Percentiles rank a stretch among this genome's conserved stretches.
phyloP scores from a whole-genome alignment of 2,113 vertebrate species.

The Apteryx mantelli region DNA sequence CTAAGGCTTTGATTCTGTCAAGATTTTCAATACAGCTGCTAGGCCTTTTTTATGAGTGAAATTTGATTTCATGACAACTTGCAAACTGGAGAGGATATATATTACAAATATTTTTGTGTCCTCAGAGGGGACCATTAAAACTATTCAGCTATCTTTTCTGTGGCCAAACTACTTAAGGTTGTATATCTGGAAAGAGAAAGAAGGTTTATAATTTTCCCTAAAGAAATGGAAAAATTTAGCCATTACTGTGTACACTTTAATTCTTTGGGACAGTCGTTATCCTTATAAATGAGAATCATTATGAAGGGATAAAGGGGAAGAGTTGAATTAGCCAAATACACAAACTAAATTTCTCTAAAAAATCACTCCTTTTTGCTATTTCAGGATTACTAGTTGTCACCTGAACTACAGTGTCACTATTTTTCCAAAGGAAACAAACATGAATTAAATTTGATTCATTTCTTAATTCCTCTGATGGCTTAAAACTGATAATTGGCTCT shows the following conservation, averaged over 20 bases:
- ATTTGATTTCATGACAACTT: background rate
- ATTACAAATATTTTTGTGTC: background rate
- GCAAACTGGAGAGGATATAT: too few relatives aligned
- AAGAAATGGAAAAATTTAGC: background rate
- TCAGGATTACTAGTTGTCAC: background rate
- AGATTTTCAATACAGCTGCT: background rate
- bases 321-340: background rate
- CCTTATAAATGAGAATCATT: background rate
- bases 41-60: background rate
- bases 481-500: background rate
- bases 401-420: background rate
- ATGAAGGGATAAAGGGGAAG: background rate
- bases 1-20: background rate
- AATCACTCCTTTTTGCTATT: background rate
- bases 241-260: background rate
- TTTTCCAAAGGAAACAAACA: conserved; percentile 4
- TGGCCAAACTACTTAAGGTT: background rate
- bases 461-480: background rate
- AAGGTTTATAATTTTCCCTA: background rate
- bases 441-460: background rate
- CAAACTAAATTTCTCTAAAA: background rate
- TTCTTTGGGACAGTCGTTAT: background rate
- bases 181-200: background rate
- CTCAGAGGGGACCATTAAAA: background rate
- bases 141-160: background rate